A percentile compares a stretch with the other conserved stretches of the same genome.
Conservation (phyloP, 2,888 invertebrate species). For the Drosophila formosana region DNA sequence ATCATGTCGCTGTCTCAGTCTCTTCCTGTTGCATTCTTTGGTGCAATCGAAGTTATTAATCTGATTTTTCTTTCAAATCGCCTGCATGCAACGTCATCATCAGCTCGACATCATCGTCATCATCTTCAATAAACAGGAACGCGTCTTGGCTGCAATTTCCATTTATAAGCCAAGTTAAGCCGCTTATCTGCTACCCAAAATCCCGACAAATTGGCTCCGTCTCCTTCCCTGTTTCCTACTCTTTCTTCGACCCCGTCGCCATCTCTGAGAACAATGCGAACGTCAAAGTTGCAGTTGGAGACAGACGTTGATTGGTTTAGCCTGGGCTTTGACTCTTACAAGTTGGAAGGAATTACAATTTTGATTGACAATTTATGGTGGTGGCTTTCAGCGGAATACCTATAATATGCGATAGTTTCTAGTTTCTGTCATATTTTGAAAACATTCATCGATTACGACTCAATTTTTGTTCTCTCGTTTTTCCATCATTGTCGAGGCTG, state of each 20-base stretch:
- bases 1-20: neutral
- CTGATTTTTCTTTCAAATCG: slow-evolving; percentile 71
- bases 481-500: slow-evolving; percentile 40
- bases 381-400: slow-evolving; percentile 50
- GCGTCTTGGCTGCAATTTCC: slow-evolving; percentile 78
- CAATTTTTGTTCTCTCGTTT: slow-evolving; percentile 47
- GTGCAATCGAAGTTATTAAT: slow-evolving; percentile 76
- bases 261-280: slow-evolving; percentile 59
- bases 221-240: slow-evolving; percentile 7
- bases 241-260: neutral
- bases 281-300: slow-evolving; percentile 62
- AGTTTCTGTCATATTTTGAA: slow-evolving; percentile 56
- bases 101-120: slow-evolving; percentile 33
- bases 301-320: slow-evolving; percentile 68
- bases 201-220: slow-evolving; percentile 72
- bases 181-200: slow-evolving; percentile 73
- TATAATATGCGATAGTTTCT: slow-evolving; percentile 42
- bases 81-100: slow-evolving; percentile 73
- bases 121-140: slow-evolving; percentile 70
- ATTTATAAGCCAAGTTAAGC: slow-evolving; percentile 74
- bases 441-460: slow-evolving; percentile 61
- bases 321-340: slow-evolving; percentile 36
- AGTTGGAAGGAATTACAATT: slow-evolving; percentile 60
- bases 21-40: slow-evolving; percentile 5
- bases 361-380: slow-evolving; percentile 63